Base-by-base conservation (phyloP, 2,888 invertebrate genomes). In the Conchocele bisecta region DNA sequence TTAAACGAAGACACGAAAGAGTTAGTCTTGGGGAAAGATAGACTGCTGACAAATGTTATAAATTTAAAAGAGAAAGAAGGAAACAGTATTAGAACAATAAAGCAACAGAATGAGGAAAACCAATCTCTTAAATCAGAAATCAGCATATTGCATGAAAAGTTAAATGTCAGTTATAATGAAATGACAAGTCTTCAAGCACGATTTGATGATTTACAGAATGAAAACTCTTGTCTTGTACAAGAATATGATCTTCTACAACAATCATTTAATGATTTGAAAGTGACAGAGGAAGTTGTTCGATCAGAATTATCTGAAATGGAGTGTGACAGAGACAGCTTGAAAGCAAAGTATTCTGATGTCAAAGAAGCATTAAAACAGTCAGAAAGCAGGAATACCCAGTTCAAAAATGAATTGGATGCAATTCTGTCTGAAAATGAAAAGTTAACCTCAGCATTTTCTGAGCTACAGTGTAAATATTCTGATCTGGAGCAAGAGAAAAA, bases 301-400 rank as follows among this genome's bases (percentile, higher is more conserved):
- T 48, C 85, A 80, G 71, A 87, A 86, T 58, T 56, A 50, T n/a
- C 73, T 80, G 39, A 86, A 86, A 60, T 67, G 80, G 59, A 75
- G 68, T 33, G 70, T 79, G 41, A 82, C 79, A 60, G 65, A 74
- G 63, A 74, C 58, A 69, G 70, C 31, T 13, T 75, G 2, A 57
- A 51, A 26, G 24, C 73, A 28, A 63, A 84, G 24, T 53, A 70
- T 11, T 61, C 63, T 13, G 46, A 61, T 11, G 44, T 78, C 4
- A 53, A 50, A 20, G 51, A 66, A 28, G 58, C 77, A 44, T 54
- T 75, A 81, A 39, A 60, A 75, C 15, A 33, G 11, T 28, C 46
- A n/a, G 37, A 60, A 39, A 37, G 20, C 17, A 24, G 51, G 31
- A 28, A 51, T 9, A 35, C 35, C 31, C 31, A 57, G 29, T 22